phyloP scores from a whole-genome alignment of 1,140 invertebrate genomes.

The Heliconius himera region DNA sequence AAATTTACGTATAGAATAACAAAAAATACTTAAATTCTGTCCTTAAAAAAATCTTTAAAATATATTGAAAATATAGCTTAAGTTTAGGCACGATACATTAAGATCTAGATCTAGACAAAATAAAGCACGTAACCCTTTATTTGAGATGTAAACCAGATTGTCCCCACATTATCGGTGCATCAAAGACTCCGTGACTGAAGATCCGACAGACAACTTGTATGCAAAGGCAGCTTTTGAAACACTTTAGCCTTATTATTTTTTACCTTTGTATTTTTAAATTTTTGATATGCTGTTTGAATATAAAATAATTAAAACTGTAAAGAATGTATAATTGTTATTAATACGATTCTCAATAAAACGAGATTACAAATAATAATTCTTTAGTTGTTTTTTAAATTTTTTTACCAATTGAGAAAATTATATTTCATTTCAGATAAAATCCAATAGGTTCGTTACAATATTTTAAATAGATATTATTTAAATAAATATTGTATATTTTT shows the following conservation, averaged over 20 bases:
- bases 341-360: background rate
- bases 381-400: background rate
- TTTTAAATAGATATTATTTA: background rate
- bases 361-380: background rate
- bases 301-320: background rate
- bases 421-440: no score
- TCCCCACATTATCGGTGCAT: slow-evolving; percentile 41
- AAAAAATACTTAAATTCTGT: background rate
- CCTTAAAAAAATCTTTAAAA: background rate
- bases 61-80: slow-evolving; percentile 3
- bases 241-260: slow-evolving; percentile 18
- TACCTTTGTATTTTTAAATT: background rate
- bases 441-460: background rate
- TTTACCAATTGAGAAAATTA: no score
- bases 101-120: slow-evolving; percentile 20
- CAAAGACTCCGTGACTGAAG: slow-evolving; percentile 39
- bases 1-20: no score
- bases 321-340: background rate
- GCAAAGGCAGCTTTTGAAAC: slow-evolving; percentile 20
- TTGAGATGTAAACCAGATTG: slow-evolving; percentile 34
- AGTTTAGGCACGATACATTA: background rate
- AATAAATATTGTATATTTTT: background rate
- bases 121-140: slow-evolving; percentile 34
- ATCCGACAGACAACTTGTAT: slow-evolving; percentile 36
- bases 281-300: background rate